A percentile compares a stretch with the other conserved stretches of the same genome.
Conservation (phyloP, 2,797 vertebrate species). For the Eupleurogrammus muticus region DNA sequence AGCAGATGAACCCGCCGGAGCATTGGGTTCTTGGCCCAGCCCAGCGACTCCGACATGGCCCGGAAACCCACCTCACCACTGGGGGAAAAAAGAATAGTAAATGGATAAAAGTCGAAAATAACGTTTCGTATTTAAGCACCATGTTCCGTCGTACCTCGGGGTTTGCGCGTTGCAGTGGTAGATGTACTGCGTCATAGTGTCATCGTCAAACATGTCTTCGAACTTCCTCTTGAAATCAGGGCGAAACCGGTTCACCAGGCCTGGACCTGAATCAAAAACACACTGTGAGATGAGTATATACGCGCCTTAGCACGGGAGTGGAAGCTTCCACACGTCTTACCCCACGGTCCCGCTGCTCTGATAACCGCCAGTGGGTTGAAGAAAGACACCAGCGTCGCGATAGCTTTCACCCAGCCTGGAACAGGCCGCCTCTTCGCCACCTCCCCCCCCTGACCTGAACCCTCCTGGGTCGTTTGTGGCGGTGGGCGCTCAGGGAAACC, state of each 20-base stretch:
- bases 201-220: slow-evolving; percentile 91
- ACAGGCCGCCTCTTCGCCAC: slow-evolving; percentile 75
- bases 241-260: slow-evolving; percentile 91
- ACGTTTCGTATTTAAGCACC: too few species aligned
- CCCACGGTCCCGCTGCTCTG: slow-evolving; percentile 90
- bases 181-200: slow-evolving; percentile 93
- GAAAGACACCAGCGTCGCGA: slow-evolving; percentile 82
- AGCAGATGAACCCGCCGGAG: slow-evolving; percentile 87
- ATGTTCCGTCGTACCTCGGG: slow-evolving; percentile 83
- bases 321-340: slow-evolving; percentile 64
- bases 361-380: slow-evolving; percentile 92
- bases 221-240: slow-evolving; percentile 93
- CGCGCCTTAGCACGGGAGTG: not conserved
- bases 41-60: slow-evolving; percentile 89
- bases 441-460: slow-evolving; percentile 62
- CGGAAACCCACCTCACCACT: slow-evolving; percentile 94
- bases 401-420: slow-evolving; percentile 87
- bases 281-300: not conserved
- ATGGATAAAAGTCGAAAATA: not conserved
- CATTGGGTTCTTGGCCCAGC: slow-evolving; percentile 94
- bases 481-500: slow-evolving; percentile 86
- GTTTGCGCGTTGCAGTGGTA: slow-evolving; percentile 95
- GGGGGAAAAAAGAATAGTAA: slow-evolving; percentile 11
- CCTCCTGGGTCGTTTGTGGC: slow-evolving; percentile 52
- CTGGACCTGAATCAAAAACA: slow-evolving; percentile 82